These are phyloP conservation scores for Fratercula arctica DNA, from an alignment of 2,797 vertebrate genomes.

Conservation along the genomic window DNA sequence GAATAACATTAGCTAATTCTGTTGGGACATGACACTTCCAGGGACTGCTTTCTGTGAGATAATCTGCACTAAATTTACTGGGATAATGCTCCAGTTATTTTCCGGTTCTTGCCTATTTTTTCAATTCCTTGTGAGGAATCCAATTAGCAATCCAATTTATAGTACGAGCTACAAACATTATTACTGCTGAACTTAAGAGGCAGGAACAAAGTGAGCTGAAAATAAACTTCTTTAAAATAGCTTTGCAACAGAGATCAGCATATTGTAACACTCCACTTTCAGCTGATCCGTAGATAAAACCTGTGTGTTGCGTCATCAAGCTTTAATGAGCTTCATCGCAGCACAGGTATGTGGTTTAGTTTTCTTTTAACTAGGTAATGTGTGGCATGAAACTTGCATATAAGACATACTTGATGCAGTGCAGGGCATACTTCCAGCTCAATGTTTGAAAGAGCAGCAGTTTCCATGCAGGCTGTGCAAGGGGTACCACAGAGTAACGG, in stretches of 20 bases:
- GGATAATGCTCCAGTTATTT: not conserved
- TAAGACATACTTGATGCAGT: fast-evolving
- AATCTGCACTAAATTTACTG: not conserved
- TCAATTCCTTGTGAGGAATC: not conserved
- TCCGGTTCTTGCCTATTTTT: not conserved
- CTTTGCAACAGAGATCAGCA: not conserved
- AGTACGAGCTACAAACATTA: not conserved
- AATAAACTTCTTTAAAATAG: not conserved
- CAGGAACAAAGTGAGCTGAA: not conserved
- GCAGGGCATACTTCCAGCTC: not conserved
- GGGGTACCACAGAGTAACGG: not conserved
- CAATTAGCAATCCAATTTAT: slow-evolving; percentile 17
- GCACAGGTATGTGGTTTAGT: not conserved
- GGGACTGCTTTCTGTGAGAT: not conserved
- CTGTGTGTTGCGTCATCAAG: not conserved
- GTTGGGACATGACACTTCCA: not conserved
- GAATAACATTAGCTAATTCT: not conserved
- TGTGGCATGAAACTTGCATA: not conserved
- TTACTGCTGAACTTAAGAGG: not conserved
- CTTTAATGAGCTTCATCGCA: not conserved
- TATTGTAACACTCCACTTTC: not conserved
- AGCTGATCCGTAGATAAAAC: not conserved
- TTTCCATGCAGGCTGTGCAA: not conserved
- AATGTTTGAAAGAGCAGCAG: not conserved
- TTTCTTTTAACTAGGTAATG: not conserved